Evolutionary conservation across 1,140 invertebrate genomes (phyloP), one percentile per base, ranked within the genome.

Genomic region (Habropoda laboriosa): DNA sequence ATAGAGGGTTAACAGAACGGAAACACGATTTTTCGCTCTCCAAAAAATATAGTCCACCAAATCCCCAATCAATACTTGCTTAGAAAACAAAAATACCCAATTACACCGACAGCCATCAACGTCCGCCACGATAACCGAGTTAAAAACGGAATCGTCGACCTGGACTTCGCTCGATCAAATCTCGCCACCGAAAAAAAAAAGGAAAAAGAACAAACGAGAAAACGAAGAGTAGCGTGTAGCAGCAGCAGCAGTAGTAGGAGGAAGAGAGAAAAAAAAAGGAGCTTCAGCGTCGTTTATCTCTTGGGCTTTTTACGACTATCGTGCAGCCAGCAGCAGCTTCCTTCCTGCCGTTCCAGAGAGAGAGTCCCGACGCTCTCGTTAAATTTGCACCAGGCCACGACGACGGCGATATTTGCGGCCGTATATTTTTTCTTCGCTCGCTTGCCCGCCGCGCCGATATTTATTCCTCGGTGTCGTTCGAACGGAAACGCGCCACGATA

Each of bases 401-500:
- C 66, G 67, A 70, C 55, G 66, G 45, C 45, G 75, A 78, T 78
- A 78, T 78, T 78, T 71, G 75, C 75, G 75, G 55, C 55, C 32
- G 75, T 78, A 71, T 71, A 60, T 71, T 78, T 78, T 78, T 78
- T 71, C 75, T 71, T 60, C 75, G 53, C 67, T 21, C 5, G 51
- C 24, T 21, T 13, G 16, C 27, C 32, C 30, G 12, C n/a, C 4
- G 7, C 18, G 3, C 42, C 55, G 74, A 60, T 77, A 77, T 77
- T 70, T 77, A 77, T 77, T 49, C 53, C 66, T 16, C 16, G 18
- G 40, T 24, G 75, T 70, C 66, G 53, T 60, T 70, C 66, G 75
- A 77, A 70, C 74, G 74, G 74, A 77, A 77, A 77, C 74, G 66
- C 64, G 74, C n/a, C 10, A 24, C 66, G 74, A 77, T 77, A 70